A percentile compares a stretch with the other conserved stretches of the same genome.
These are phyloP conservation scores for Flexamia atlantica DNA, from an alignment of 2,888 invertebrate genomes.

Conservation along the genomic window DNA sequence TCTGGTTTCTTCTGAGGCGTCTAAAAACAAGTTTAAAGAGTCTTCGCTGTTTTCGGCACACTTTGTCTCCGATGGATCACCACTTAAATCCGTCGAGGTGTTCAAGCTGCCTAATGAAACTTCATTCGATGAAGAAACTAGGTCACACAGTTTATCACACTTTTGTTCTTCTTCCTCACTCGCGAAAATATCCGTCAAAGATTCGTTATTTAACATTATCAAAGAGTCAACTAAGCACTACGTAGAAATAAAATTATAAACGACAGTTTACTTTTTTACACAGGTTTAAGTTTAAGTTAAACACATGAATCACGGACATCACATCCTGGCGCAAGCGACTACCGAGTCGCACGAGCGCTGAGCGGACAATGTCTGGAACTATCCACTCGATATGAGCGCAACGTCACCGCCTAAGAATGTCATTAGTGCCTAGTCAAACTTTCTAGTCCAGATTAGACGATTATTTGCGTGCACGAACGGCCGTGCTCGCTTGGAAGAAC, in stretches of 20 bases:
- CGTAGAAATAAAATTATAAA: no score
- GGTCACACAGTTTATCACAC: background rate
- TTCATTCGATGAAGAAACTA: background rate
- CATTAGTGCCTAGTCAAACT: slow-evolving; percentile 25
- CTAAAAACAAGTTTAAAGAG: background rate
- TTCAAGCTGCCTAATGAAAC: background rate
- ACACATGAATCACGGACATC: background rate
- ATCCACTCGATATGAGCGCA: background rate
- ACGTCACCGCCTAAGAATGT: slow-evolving; percentile 21
- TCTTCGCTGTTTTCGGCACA: slow-evolving; percentile 17
- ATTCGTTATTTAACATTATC: slow-evolving; percentile 10
- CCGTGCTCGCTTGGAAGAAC: background rate
- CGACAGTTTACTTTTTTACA: no score
- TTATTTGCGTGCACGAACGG: background rate
- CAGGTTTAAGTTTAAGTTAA: no score
- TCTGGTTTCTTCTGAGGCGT: background rate
- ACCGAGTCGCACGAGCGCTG: background rate
- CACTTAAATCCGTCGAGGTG: background rate
- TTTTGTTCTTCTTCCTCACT: background rate
- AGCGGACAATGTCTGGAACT: background rate
- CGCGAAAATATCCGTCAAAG: background rate
- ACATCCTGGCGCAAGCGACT: background rate
- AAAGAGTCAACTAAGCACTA: no score
- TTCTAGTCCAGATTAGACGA: slow-evolving; percentile 30
- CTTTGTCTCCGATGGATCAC: background rate